Base-by-base conservation (phyloP, 2,797 vertebrate species). In the Garrulus glandarius region DNA sequence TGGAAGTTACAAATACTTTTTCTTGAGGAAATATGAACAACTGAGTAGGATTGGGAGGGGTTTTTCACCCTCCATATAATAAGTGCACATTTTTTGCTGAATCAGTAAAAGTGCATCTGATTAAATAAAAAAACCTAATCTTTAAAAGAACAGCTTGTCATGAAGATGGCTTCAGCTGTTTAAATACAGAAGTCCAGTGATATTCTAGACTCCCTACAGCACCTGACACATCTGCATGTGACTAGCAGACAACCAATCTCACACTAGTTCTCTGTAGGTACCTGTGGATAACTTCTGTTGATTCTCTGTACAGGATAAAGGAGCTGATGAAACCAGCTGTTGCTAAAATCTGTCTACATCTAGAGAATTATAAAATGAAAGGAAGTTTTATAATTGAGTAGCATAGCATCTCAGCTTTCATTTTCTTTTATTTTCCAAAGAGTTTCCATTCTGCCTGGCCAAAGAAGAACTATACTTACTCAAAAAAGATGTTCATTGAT, bases 21-120 rank as follows among this genome's bases (percentile, higher is more conserved):
- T 44, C 20, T 39, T 71, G 27, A 74, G 4, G 6, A 92, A 84
- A 82, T 67, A 44, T 1, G 5, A 87, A 32, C 16, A 74, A 46
- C 6, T 20, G 57, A 75, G n/a, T 27, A 15, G 15, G 9, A 11
- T 5, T 75, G 5, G 6, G 0, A 0, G 8, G 0, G 1, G 10
- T 21, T 15, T 60, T 74, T 61, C 61, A 82, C 15, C 15, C 8
- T 65, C 22, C 15, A 5, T 34, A 37, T 8, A 63, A 24, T 36
- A 89, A 84, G 24, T 16, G 6, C 4, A 52, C 3, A 1, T 30
- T 50, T 65, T 78, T 64, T 46, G 2, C 22, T n/a, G 11, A 79
- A 65, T 23, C 26, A 21, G 7, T 71, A 27, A 26, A 94, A 71
- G 9, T 7, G 4, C 9, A 37, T 41, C 43, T 47, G 37, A 26